Percentiles rank a stretch among this genome's conserved stretches.
These are phyloP conservation scores for Mormoops blainvillei DNA, from an alignment of 2,113 vertebrate species.

Conservation along the genomic window DNA sequence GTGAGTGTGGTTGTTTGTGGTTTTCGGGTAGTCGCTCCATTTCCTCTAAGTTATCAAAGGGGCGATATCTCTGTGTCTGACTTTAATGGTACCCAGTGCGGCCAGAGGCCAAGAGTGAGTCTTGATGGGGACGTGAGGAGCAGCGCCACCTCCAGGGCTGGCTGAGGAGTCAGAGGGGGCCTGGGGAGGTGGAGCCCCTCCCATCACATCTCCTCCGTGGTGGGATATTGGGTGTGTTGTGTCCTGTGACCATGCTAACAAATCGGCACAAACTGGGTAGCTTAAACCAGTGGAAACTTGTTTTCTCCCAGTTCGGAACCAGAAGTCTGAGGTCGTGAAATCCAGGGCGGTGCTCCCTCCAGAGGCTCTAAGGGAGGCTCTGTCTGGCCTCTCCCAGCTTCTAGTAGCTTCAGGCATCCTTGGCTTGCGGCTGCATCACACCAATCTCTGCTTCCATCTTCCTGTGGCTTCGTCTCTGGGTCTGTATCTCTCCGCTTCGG, in stretches of 20 bases:
- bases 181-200: neutral
- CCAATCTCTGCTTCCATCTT: neutral
- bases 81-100: neutral
- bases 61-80: neutral
- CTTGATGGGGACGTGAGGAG: neutral
- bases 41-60: neutral
- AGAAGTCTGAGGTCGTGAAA: no score
- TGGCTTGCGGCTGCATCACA: neutral
- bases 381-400: neutral
- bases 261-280: rapidly evolving
- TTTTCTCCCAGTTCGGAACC: neutral
- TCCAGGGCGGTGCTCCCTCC: rapidly evolving
- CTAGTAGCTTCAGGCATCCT: neutral
- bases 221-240: rapidly evolving
- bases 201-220: rapidly evolving
- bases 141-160: neutral
- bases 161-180: neutral
- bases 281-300: neutral
- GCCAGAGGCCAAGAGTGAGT: neutral
- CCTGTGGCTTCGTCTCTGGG: neutral
- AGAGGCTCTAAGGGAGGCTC: rapidly evolving
- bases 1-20: neutral
- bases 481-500: neutral
- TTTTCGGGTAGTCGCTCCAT: neutral
- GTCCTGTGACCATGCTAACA: neutral